Evolutionary conservation across 1,140 invertebrate genomes (phyloP), one percentile per base, ranked within the genome.

Genomic region (Anadara kagoshimensis): DNA sequence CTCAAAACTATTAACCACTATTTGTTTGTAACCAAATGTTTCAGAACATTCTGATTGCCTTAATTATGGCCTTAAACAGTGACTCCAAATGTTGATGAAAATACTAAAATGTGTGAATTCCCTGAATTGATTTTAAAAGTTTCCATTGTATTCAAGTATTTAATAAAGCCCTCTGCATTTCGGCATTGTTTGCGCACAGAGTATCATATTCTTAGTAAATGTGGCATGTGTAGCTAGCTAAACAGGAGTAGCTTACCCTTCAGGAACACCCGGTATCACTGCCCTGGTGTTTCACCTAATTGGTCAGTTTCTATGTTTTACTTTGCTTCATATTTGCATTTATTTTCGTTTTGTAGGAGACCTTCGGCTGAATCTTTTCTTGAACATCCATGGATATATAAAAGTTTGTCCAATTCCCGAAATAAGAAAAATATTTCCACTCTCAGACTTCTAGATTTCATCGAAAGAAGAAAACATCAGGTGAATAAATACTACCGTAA

Each of bases 341-440:
- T 69, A 69, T 69, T 51, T 71, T 45, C 54, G 78, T 76, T 22
- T 70, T 87, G 86, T 58, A 76, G 79, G 51, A 75, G 87, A 10
- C 87, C 87, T 20, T 77, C 82, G 43, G 82, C 83, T 54, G 80
- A 85, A 61, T 71, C 72, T 22, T 87, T 85, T 75, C 36, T 85
- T n/a, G 85, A 87, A 24, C 81, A 72, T 65, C 45, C 66, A 2
- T 88, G 87, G 87, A 83, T 88, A 26, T 78, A 83, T 59, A 83
- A 81, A 62, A 78, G 80, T 14, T 64, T 63, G 36, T 66, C 76
- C 20, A 69, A 76, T 18, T 61, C 78, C 11, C 74, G 80, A 0
- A 65, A 80, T 57, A 78, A 77, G 22, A 81, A 84, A 66, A 81
- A 81, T 8, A 86, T 88, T 44, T 69, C 81, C 41, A 86, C 83